Base-by-base conservation (phyloP, 2,113 vertebrate species). In the Dascyllus trimaculatus region DNA sequence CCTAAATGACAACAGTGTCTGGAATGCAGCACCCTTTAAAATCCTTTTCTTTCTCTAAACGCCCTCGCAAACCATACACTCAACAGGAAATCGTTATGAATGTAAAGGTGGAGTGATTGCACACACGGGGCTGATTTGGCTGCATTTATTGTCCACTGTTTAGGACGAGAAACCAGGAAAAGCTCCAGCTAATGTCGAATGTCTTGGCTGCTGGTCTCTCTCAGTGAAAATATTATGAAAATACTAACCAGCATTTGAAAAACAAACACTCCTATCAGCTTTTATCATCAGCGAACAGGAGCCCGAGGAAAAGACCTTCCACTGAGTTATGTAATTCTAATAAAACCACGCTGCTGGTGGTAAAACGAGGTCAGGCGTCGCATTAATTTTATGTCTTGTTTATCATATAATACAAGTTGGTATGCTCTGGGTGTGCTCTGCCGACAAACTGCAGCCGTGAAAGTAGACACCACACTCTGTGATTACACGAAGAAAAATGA, bases 201-300 rank as follows among this genome's bases (percentile, higher is more conserved):
- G 65, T 71, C 76, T 56, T 24, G 49, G 43, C 52, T 59, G 71
- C 57, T 35, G 4, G 48, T 25, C 46, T 45, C 25, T 25, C 10
- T 1, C 29, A 69, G 51, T 45, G 38, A 38, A 89, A 84, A 89
- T 78, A 75, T 92, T 88, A 78, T 87, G 85, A 60, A 90, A 85
- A 78, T 74, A 60, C 25, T n/a, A 67, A 69, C 52, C 64, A 32
- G 57, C 63, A 69, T 85, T 57, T 78, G 6, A 62, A 59, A 86
- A 90, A 82, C 70, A 86, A 78, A 58, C 11, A 17, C 14, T 8
- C 21, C 52, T 78, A 88, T 87, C 74, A 0, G 7, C 32, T 80
- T 78, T 72, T 81, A 76, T 88, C 56, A 84, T 88, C 68, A 77
- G 74, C 17, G 3, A 63, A n/a, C 59, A 53, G 58, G 62, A 54